Evolutionary conservation across 2,888 invertebrate species (phyloP), one percentile per base, ranked within the genome.

Genomic region (Cryptus viduatorius): DNA sequence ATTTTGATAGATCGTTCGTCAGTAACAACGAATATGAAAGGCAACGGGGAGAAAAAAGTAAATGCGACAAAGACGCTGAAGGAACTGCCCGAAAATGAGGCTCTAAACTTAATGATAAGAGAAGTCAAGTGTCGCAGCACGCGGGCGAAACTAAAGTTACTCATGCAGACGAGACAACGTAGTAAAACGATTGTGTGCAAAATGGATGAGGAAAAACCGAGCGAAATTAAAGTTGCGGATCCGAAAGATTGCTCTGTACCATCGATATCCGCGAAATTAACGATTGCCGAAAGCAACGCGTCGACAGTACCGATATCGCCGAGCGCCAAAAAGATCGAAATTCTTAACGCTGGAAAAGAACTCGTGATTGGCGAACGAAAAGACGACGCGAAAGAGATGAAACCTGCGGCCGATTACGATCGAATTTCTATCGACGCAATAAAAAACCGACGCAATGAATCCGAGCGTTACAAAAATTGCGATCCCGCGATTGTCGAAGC

Each of bases 71-170:
- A 10, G 46, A 48, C 31, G 1, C 42, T 12, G 7, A 14, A 42
- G 56, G 31, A 67, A 42, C 50, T 61, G 19, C 37, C 82, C 3
- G 84, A 85, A 31, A 53, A n/a, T 37, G n/a, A 56, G 61, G 24
- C 72, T 1, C 72, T 85, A 0, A 59, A 61, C 31, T 50, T 42
- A 3, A 61, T 85, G 79, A 42, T 82, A 50, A 4, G 67, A 1
- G 50, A 79, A 8, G 46, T 76, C 0, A 85, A 72, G 53, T 77
- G 71, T 1, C 59, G 44, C 1, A 68, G 67, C 29, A 85, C 76
- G 4, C 71, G 76, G 2, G 76, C 29, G 3, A 61, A 71, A 42
- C 48, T 85, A 4, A 76, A 73, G 37, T 14, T 82, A 4, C 56
- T 85, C 44, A 14, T 79, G 42, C n/a, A 73, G n/a, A 76, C 67